Evolutionary conservation across 2,113 vertebrate species (phyloP).

Genomic region (Laticauda colubrina): DNA sequence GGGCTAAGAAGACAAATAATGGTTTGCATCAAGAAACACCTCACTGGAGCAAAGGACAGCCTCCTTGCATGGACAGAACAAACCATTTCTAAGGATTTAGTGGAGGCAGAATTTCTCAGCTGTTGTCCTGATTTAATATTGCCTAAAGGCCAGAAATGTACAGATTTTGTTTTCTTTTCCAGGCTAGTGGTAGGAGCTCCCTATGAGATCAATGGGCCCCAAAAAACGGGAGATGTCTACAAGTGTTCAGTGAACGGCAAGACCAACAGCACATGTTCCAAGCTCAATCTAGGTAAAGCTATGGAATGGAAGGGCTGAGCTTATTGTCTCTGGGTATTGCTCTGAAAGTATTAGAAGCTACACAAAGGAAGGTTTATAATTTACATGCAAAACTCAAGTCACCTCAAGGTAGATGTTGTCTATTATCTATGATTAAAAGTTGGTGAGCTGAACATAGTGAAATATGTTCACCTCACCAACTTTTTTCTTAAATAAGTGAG

Average conservation of each 20-base stretch:
- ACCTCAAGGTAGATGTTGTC: background rate
- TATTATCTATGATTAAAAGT: background rate
- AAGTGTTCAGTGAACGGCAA: slow-evolving; percentile 83
- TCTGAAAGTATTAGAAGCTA: background rate
- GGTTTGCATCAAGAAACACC: background rate
- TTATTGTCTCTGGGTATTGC: background rate
- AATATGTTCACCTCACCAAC: background rate
- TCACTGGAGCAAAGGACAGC: background rate
- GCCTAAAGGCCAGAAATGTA: background rate
- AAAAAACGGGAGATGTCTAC: slow-evolving; percentile 94
- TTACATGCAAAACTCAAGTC: background rate
- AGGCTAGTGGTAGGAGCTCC: slow-evolving; percentile 96
- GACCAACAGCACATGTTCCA: slow-evolving; percentile 81
- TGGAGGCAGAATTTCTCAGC: background rate
- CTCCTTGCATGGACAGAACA: background rate
- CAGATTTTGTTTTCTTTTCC: slow-evolving; percentile 21
- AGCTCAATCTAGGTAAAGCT: slow-evolving; percentile 90
- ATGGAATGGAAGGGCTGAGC: background rate
- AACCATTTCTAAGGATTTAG: background rate
- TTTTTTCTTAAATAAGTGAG: background rate
- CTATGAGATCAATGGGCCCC: slow-evolving; percentile 88
- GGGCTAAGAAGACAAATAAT: background rate
- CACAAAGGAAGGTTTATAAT: background rate
- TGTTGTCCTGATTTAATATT: background rate
- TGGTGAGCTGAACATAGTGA: background rate